Base-by-base conservation (phyloP, 1,140 invertebrate genomes). In the Drosophila miranda region DNA sequence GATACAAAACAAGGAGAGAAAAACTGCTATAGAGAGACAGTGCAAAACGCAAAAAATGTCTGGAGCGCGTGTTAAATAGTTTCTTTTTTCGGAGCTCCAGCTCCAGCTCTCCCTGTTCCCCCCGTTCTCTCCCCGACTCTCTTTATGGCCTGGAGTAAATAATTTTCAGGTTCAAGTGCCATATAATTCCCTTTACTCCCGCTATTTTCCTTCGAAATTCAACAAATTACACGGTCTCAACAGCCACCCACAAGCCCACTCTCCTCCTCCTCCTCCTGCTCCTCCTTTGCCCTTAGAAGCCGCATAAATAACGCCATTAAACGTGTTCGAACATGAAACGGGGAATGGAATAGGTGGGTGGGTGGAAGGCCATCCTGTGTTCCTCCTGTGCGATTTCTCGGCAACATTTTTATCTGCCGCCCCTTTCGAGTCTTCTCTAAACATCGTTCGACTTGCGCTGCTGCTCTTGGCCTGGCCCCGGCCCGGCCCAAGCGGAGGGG, bases 291-390 rank as follows among this genome's bases (percentile, higher is more conserved):
- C 52, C 63, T 43, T 58, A 45, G 45, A 30, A 11, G 77, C 81
- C 73, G 78, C 82, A 84, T 84, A 84, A 84, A 84, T 84, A 84
- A 84, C 81, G 77, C 81, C 77, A 84, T 84, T 86, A 84, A 84
- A 86, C 81, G 86, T 84, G 81, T 84, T 84, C 81, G 81, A 68
- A 67, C 59, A 73, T 53, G 55, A 56, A 57, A 50, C 66, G 69
- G 71, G 49, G 26, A 30, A 41, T 42, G 49, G 34, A 67, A 62
- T 49, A 50, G 62, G 64, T 41, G 64, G 30, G 34, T 38, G 23
- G n/a, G 9, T 1, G 28, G 21, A 14, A 43, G 55, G 68, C 26
- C 46, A 50, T 44, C 19, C 30, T 46, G 67, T 51, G 49, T 56
- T 64, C 42, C 54, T 41, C 38, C 28, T 38, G 38, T 50, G 49